Evolutionary conservation across 2,113 vertebrate species (phyloP).

Genomic region (Mesitornis unicolor): DNA sequence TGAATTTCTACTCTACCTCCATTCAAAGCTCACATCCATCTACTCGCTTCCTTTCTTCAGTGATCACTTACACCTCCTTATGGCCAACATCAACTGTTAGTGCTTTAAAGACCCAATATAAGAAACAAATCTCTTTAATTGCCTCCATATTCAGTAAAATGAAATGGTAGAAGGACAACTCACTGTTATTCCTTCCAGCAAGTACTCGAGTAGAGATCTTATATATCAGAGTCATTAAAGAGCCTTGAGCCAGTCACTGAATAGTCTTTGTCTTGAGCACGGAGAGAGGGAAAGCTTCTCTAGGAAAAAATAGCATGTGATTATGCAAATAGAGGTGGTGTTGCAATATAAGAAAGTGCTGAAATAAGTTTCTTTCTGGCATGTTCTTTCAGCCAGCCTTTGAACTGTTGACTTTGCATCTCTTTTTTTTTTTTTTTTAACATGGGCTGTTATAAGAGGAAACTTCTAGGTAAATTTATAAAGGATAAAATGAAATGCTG

Average conservation of each 20-base stretch:
- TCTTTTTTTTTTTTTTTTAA: too few species aligned
- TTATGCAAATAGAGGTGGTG: not conserved
- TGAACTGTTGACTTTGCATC: not conserved
- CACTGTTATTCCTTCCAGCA: not conserved
- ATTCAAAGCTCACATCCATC: not conserved
- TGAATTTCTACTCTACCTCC: not conserved
- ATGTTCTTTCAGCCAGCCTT: constrained; percentile 6
- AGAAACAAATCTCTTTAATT: not conserved
- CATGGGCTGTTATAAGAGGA: rapidly evolving
- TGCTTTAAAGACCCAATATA: not conserved
- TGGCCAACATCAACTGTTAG: not conserved
- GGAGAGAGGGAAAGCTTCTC: not conserved
- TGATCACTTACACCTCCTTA: not conserved
- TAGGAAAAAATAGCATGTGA: not conserved
- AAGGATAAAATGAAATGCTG: not conserved
- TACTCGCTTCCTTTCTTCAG: not conserved
- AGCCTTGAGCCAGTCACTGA: not conserved
- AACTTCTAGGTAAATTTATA: not conserved
- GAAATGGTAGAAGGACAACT: not conserved
- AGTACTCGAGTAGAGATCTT: not conserved
- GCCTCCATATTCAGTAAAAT: not conserved
- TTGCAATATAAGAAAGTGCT: constrained; percentile 27
- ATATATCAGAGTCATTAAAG: not conserved
- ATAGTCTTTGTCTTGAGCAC: not conserved
- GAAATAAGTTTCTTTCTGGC: not conserved